Conservation (phyloP, 2,888 invertebrate genomes). For the Stratiomys singularior region DNA sequence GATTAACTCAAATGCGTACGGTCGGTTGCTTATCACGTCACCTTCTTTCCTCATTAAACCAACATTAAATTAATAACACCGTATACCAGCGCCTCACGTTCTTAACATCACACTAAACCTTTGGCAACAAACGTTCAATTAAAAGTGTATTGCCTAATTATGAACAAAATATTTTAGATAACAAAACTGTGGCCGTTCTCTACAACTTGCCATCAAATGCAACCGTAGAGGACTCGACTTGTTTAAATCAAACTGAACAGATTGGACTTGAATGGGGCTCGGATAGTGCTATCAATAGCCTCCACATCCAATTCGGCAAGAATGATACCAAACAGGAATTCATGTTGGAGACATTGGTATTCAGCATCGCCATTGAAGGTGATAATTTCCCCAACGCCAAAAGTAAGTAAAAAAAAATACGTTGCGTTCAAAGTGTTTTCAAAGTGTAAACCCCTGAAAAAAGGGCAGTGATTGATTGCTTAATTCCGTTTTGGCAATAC, state of each 20-base stretch:
- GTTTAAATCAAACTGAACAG: slow-evolving; percentile 62
- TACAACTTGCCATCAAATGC: slow-evolving; percentile 67
- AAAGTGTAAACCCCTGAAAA: too few species aligned
- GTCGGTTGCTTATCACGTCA: too few species aligned
- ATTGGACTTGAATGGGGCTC: slow-evolving; percentile 56
- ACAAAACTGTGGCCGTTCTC: slow-evolving; percentile 56
- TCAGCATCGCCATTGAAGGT: slow-evolving; percentile 58
- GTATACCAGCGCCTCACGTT: too few species aligned
- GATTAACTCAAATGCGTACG: too few species aligned
- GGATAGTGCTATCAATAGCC: slow-evolving; percentile 52
- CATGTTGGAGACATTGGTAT: slow-evolving; percentile 57
- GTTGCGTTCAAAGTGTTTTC: too few species aligned
- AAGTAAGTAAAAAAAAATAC: slow-evolving; percentile 55
- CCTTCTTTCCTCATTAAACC: too few species aligned
- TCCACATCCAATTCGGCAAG: slow-evolving; percentile 65
- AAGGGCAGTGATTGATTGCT: not conserved
- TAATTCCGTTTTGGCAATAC: not conserved
- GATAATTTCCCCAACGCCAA: slow-evolving; percentile 63
- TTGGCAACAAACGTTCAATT: too few species aligned
- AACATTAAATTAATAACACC: too few species aligned
- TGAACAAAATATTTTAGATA: slow-evolving; percentile 59
- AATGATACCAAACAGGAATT: slow-evolving; percentile 60
- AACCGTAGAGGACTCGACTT: slow-evolving; percentile 62
- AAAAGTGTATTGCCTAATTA: too few species aligned
- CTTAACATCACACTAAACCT: too few species aligned